Percentiles rank a stretch among this genome's conserved stretches.
These are phyloP conservation scores for Pollicipes pollicipes DNA, from an alignment of 1,140 invertebrate species.

Conservation along the genomic window DNA sequence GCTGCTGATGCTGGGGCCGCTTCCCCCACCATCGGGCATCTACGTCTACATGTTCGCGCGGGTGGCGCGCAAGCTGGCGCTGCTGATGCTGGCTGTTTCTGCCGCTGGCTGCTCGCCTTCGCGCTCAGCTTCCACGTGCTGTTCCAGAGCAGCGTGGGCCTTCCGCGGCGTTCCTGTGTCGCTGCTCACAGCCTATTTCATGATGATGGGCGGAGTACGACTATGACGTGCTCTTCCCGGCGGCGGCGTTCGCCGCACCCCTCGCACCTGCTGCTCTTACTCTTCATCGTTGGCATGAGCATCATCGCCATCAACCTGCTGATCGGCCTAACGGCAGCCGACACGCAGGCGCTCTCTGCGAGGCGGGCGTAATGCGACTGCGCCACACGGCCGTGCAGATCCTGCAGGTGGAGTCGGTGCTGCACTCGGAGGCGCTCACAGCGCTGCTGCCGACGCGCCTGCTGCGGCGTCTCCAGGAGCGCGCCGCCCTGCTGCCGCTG, in stretches of 20 bases:
- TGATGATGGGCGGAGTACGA: not conserved
- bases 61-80: not conserved
- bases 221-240: not conserved
- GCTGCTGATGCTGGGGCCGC: not conserved
- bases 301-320: not conserved
- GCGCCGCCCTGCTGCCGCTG: not conserved
- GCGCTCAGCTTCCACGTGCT: not conserved
- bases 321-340: not conserved
- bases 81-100: not conserved
- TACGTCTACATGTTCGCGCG: not conserved
- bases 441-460: not conserved
- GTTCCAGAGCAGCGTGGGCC: not conserved
- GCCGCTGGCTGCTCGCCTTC: not conserved
- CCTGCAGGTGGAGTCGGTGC: not conserved
- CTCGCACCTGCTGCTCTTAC: not conserved
- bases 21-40: not conserved
- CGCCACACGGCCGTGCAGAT: not conserved
- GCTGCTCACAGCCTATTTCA: not conserved
- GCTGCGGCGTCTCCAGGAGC: not conserved
- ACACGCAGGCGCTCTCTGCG: not conserved
- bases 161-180: no score
- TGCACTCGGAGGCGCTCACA: not conserved
- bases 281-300: not conserved
- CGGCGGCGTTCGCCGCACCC: not conserved
- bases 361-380: not conserved